These are phyloP conservation scores for Philaenus spumarius DNA, from an alignment of 1,140 invertebrate genomes.

Conservation along the genomic window DNA sequence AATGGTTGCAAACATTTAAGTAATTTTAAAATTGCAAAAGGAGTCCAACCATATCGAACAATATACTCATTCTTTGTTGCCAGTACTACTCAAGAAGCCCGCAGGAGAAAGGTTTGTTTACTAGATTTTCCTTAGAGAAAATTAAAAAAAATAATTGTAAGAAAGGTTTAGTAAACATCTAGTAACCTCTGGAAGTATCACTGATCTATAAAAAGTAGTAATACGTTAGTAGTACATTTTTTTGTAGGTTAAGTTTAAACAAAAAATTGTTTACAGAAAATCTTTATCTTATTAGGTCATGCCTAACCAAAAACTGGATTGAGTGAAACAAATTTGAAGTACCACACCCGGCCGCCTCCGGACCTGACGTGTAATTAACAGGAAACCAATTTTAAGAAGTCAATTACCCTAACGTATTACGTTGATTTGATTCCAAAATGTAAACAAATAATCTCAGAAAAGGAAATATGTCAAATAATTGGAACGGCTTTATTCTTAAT, in stretches of 20 bases:
- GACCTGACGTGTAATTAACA: background rate
- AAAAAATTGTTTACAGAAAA: background rate
- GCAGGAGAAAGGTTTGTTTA: constrained; percentile 56
- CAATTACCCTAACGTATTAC: too few relatives aligned
- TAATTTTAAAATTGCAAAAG: constrained; percentile 68
- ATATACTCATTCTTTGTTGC: constrained; percentile 70
- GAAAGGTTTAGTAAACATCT: too few relatives aligned
- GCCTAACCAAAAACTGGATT: background rate
- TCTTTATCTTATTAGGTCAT: background rate
- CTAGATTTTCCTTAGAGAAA: background rate
- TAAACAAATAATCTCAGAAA: too few relatives aligned
- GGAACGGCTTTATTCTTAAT: too few relatives aligned
- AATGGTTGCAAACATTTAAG: constrained; percentile 64
- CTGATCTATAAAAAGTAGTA: background rate
- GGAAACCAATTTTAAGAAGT: too few relatives aligned
- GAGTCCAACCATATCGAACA: constrained; percentile 63
- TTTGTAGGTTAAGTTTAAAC: background rate
- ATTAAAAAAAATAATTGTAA: background rate
- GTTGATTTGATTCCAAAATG: too few relatives aligned
- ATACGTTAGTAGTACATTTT: background rate
- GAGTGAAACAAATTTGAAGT: background rate
- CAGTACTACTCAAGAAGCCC: constrained; percentile 58
- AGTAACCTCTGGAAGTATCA: too few relatives aligned
- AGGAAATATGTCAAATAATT: too few relatives aligned
- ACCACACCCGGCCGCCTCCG: background rate